These are phyloP conservation scores for Phrynosoma platyrhinos DNA, from an alignment of 2,113 vertebrate genomes.

Conservation along the genomic window DNA sequence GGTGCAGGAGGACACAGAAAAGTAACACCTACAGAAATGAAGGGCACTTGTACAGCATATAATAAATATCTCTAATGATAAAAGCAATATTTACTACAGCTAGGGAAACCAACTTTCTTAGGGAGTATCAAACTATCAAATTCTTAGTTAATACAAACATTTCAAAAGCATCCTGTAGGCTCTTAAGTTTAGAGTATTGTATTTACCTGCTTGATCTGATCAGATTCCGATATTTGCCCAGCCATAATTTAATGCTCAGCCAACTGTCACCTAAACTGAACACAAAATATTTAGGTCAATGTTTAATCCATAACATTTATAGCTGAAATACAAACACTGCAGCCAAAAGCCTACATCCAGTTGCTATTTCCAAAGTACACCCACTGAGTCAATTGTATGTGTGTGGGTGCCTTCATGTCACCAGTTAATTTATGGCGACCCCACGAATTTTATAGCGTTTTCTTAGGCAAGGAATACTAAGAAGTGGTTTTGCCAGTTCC, in stretches of 20 bases:
- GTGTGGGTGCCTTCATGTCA: too few relatives aligned
- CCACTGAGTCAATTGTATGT: too few relatives aligned
- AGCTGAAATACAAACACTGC: not conserved
- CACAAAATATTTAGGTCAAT: not conserved
- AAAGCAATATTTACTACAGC: not conserved
- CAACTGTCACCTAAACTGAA: slow-evolving; percentile 68
- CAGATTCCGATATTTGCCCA: slow-evolving; percentile 89
- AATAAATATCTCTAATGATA: not conserved
- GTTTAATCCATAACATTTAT: slow-evolving; percentile 22
- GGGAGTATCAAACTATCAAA: not conserved
- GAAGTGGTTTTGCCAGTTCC: too few relatives aligned
- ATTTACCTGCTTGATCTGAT: slow-evolving; percentile 97
- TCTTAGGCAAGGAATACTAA: too few relatives aligned
- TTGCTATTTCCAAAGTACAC: too few relatives aligned
- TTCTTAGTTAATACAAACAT: not conserved
- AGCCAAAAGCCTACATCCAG: slow-evolving; percentile 7
- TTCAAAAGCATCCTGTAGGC: slow-evolving; percentile 18
- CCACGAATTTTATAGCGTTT: too few relatives aligned
- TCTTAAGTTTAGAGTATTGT: not conserved
- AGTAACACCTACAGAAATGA: not conserved
- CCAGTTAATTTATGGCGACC: too few relatives aligned
- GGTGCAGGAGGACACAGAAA: not conserved
- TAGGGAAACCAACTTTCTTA: not conserved
- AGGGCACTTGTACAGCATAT: not conserved
- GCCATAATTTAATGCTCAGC: slow-evolving; percentile 80